Evolutionary conservation across 2,888 invertebrate genomes (phyloP).

Genomic region (Harpalus rubripes): DNA sequence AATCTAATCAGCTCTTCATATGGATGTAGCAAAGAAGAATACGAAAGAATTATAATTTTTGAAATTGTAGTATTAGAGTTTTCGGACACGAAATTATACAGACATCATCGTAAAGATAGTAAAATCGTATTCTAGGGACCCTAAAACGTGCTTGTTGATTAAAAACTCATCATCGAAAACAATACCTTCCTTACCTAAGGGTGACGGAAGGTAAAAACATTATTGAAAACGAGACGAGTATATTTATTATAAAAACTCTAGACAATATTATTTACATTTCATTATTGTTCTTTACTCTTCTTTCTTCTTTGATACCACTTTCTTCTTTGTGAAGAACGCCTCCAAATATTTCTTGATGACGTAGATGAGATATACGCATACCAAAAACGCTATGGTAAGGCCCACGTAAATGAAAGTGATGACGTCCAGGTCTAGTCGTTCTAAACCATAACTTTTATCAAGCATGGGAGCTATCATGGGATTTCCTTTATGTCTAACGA

Average conservation of each 20-base stretch:
- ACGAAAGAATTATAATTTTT: no score
- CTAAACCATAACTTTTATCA: constrained; percentile 29
- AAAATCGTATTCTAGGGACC: no score
- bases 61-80: no score
- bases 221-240: background rate
- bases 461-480: constrained; percentile 13
- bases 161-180: no score
- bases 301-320: constrained; percentile 1
- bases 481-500: constrained; percentile 54
- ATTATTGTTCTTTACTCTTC: constrained; percentile 17
- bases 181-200: no score
- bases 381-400: background rate
- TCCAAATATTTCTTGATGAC: constrained; percentile 11
- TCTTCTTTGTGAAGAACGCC: background rate
- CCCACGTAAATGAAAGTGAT: constrained; percentile 30
- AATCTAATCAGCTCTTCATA: no score
- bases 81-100: no score
- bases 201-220: background rate
- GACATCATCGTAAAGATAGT: no score
- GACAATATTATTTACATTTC: background rate
- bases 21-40: no score
- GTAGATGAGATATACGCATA: constrained; percentile 16
- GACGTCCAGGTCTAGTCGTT: constrained; percentile 41
- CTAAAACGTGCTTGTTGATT: no score
- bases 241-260: constrained; percentile 1